These are phyloP conservation scores for Dynastes hyllus DNA, from an alignment of 2,888 invertebrate genomes.

Conservation along the genomic window DNA sequence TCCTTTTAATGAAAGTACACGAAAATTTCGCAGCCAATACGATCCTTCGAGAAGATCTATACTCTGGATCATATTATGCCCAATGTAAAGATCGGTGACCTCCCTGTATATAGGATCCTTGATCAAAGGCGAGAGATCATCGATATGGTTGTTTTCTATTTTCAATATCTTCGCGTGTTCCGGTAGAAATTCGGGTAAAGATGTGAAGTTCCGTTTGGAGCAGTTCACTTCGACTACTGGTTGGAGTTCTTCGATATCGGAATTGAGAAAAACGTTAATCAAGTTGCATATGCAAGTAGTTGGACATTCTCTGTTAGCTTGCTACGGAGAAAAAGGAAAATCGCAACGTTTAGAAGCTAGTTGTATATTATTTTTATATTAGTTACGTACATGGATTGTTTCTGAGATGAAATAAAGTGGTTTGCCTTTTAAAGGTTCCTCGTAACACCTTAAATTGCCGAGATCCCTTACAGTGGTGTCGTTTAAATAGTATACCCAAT, in stretches of 20 bases:
- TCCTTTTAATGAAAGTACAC: constrained; percentile 83
- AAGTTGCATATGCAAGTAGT: constrained; percentile 77
- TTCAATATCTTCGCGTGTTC: constrained; percentile 79
- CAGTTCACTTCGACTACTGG: constrained; percentile 83
- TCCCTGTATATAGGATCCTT: constrained; percentile 80
- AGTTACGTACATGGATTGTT: constrained; percentile 75
- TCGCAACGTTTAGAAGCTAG: not conserved
- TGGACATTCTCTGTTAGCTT: constrained; percentile 73
- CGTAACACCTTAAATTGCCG: constrained; percentile 75
- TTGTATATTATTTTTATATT: not conserved
- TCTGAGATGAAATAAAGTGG: constrained; percentile 78
- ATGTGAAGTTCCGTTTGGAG: constrained; percentile 73
- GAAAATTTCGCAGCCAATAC: constrained; percentile 84
- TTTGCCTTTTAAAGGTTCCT: constrained; percentile 76
- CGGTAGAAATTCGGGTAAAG: constrained; percentile 78
- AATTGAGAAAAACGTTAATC: constrained; percentile 76
- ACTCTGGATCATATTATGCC: constrained; percentile 81
- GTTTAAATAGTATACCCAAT: constrained; percentile 77
- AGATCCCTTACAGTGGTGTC: constrained; percentile 75
- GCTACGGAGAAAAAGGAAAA: constrained; percentile 29
- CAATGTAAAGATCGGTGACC: constrained; percentile 83
- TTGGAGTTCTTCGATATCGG: constrained; percentile 63
- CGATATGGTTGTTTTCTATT: constrained; percentile 78
- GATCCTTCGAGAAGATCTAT: constrained; percentile 84
- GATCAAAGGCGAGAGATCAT: constrained; percentile 76